Evolutionary conservation across 2,113 vertebrate genomes (phyloP).

Genomic region (Atrichornis clamosus): DNA sequence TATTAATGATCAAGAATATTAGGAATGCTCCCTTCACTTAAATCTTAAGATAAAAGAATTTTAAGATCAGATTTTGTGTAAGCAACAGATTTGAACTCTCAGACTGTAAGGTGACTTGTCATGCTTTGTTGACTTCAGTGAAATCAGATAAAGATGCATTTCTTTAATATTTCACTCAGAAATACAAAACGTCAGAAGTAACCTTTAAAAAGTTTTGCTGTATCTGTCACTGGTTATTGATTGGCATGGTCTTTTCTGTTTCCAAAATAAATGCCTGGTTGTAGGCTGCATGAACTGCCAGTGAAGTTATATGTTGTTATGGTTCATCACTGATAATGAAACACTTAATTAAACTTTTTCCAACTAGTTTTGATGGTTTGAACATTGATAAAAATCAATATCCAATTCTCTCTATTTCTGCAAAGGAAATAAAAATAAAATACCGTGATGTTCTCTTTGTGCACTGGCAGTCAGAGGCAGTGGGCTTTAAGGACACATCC

Average conservation of each 20-base stretch:
- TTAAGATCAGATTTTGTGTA: neutral
- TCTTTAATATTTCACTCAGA: neutral
- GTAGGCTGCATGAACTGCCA: neutral
- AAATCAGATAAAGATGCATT: neutral
- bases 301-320: neutral
- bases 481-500: neutral
- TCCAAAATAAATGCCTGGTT: neutral
- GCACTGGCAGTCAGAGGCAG: neutral
- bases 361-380: neutral
- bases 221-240: neutral
- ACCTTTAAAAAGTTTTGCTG: neutral
- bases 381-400: neutral
- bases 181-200: neutral
- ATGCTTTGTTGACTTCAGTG: neutral
- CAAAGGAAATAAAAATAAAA: neutral
- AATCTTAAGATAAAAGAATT: constrained; percentile 1
- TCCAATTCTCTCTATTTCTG: neutral
- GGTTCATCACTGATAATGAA: neutral
- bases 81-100: neutral
- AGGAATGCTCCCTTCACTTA: neutral
- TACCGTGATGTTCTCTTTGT: neutral
- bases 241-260: neutral
- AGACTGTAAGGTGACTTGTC: neutral
- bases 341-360: neutral
- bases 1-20: neutral